Evolutionary conservation across 2,113 vertebrate species (phyloP).

Genomic region (Phrynocephalus versicolor): DNA sequence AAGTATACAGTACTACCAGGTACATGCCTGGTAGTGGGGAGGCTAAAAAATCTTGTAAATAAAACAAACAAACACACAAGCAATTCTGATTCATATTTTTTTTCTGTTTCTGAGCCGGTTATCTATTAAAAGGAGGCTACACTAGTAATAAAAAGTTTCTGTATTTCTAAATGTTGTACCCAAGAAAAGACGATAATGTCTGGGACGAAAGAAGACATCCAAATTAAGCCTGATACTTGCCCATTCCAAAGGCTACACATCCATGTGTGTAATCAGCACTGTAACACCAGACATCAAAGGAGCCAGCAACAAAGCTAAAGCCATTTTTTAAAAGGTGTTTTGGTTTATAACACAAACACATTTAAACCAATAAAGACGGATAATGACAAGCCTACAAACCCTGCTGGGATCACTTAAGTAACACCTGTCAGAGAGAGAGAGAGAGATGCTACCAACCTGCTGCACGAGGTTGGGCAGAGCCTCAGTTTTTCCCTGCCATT

Average conservation of each 20-base stretch:
- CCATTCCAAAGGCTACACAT: background rate
- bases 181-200: background rate
- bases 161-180: background rate
- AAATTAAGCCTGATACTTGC: background rate
- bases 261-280: background rate
- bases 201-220: background rate
- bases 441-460: slow-evolving; percentile 22
- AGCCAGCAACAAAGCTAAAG: background rate
- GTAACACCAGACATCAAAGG: background rate
- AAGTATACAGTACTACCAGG: no score
- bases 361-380: slow-evolving; percentile 3
- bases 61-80: no score
- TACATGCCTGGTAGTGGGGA: no score
- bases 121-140: background rate
- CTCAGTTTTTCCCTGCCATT: background rate
- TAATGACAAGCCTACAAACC: background rate
- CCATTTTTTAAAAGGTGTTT: background rate
- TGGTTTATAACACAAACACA: background rate
- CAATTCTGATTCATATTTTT: background rate
- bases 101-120: background rate
- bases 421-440: background rate
- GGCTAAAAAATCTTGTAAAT: no score
- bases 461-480: background rate
- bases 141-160: background rate
- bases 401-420: background rate